Evolutionary conservation across 2,888 invertebrate genomes (phyloP).

Genomic region (Eupeodes luniger): DNA sequence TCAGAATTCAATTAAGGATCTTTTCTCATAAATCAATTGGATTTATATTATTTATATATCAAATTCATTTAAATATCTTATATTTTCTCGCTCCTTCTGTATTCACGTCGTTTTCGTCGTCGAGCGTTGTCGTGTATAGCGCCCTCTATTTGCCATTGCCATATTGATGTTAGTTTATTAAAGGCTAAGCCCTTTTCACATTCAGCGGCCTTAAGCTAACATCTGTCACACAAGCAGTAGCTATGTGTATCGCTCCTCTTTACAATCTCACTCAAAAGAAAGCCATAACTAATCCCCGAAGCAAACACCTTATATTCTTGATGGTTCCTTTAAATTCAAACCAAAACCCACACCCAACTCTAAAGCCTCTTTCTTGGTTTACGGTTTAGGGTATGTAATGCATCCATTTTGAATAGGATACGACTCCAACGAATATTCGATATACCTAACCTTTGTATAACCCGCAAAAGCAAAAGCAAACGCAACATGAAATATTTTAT

Average conservation of each 20-base stretch:
- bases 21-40: conserved; percentile 36
- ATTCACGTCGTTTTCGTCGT: too few relatives aligned
- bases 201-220: conserved; percentile 21
- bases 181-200: conserved; percentile 29
- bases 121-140: too few relatives aligned
- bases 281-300: conserved; percentile 44
- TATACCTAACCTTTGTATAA: background rate
- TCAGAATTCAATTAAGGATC: conserved; percentile 43
- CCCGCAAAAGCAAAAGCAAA: background rate
- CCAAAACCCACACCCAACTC: background rate
- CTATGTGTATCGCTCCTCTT: background rate
- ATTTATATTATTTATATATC: conserved; percentile 19
- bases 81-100: background rate
- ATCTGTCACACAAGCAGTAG: conserved; percentile 27
- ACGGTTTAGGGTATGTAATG: background rate
- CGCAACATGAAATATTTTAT: conserved; percentile 39
- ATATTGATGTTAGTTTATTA: conserved; percentile 41
- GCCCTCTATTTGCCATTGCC: background rate
- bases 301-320: conserved; percentile 25
- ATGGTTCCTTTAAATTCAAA: background rate
- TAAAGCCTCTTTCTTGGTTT: background rate
- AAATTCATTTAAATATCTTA: conserved; percentile 37
- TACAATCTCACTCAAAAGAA: background rate
- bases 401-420: conserved; percentile 26
- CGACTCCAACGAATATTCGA: background rate